Percentiles rank a stretch among this genome's conserved stretches.
Conservation (phyloP, 1,140 invertebrate genomes). For the Tyrophagus putrescentiae region DNA sequence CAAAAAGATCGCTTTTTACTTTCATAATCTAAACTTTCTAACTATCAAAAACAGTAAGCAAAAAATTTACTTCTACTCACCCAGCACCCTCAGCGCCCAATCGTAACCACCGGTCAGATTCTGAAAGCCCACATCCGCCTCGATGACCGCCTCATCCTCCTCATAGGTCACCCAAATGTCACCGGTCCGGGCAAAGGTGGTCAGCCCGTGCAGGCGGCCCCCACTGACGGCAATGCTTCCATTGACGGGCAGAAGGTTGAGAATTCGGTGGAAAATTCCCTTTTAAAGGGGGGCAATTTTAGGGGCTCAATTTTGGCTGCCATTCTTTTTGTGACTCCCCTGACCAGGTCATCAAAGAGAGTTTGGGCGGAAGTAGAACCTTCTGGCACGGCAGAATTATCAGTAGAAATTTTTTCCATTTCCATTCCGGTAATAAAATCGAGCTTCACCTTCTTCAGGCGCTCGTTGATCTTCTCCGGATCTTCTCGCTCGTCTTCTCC, state of each 20-base stretch:
- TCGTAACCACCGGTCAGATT: constrained; percentile 25
- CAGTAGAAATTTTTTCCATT: neutral
- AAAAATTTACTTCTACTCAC: constrained; percentile 12
- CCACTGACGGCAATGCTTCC: constrained; percentile 22
- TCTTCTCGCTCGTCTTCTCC: constrained; percentile 12
- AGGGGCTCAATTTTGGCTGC: constrained; percentile 24
- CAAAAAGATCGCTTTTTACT: too few species aligned
- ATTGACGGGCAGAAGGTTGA: neutral
- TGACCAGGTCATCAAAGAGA: constrained; percentile 25
- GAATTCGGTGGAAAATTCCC: constrained; percentile 8
- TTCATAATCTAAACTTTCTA: too few species aligned
- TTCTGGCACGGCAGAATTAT: neutral
- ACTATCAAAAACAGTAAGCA: neutral
- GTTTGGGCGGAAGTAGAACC: neutral
- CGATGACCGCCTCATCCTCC: constrained; percentile 23
- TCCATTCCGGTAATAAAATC: constrained; percentile 2
- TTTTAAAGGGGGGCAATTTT: constrained; percentile 18
- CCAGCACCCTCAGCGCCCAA: constrained; percentile 21
- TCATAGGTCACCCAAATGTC: constrained; percentile 23
- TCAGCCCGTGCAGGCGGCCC: constrained; percentile 25
- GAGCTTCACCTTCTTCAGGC: constrained; percentile 20
- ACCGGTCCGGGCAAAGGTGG: constrained; percentile 25
- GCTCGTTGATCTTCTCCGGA: constrained; percentile 22
- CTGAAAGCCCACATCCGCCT: constrained; percentile 26
- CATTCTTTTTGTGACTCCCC: constrained; percentile 7